Base-by-base conservation (phyloP, 2,113 vertebrate genomes). In the Oreochromis spilurus region DNA sequence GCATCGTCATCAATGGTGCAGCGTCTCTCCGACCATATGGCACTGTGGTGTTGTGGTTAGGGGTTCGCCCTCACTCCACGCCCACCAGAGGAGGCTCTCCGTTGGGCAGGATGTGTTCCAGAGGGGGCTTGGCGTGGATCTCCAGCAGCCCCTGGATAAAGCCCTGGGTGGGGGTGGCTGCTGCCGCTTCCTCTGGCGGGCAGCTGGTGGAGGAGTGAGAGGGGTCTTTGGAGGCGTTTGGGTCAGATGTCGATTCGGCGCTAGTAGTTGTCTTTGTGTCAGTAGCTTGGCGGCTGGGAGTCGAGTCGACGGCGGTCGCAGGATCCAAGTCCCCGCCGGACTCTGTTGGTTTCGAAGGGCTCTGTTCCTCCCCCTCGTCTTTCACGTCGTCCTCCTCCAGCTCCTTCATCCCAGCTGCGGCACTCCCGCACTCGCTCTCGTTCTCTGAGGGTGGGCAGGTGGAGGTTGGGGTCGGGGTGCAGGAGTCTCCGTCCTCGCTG, bases 401-500 rank as follows among this genome's bases (percentile, higher is more conserved):
- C 79, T 93, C 93, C 86, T 91, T 94, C 29, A 31, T 16, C 21
- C 89, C 62, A 0, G 45, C 19, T 2, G 5, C 38, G 52, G 72
- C 24, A 21, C 85, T 84, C 9, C 91, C 89, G 4, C 92, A 0
- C 89, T 91, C 88, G 96, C 97, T 97, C 91, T 99, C 97, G 0
- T 94, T 97, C 90, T 98, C 97, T 0, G 97, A 97, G 55, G 95
- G 85, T 2, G 97, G 96, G 89, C 97, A 97, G 90, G 96, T 95
- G 93, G 97, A 97, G 2, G 97, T 97, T 81, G 97, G 97, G 0
- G 97, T 97, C 83, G 97, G 97, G 36, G 95, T 91, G 21, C 96
- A 97, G 4, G 97, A 97, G 91, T 98, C 98, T 0, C 97, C 96
- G 36, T 97, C 97, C 85, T 97, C 97, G 1, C 97, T 98, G 93